Conservation (phyloP, 2,888 invertebrate species). For the Cantharis lateralis region DNA sequence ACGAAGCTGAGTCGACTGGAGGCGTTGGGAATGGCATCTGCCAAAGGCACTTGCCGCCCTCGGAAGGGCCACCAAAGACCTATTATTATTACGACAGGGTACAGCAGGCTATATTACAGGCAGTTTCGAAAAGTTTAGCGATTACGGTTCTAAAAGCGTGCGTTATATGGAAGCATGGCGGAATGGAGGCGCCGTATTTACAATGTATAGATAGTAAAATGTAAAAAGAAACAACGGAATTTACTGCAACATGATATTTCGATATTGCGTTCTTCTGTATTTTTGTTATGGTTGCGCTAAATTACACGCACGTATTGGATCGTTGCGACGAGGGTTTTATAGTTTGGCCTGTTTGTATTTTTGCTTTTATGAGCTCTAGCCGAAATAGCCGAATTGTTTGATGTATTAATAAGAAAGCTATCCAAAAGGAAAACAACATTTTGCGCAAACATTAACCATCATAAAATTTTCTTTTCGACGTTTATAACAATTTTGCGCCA, state of each 20-base stretch:
- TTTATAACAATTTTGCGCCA: background rate
- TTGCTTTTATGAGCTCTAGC: slow-evolving; percentile 12
- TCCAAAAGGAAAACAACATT: background rate
- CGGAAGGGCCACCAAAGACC: slow-evolving; percentile 19
- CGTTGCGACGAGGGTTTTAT: slow-evolving; percentile 16
- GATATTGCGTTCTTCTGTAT: slow-evolving; percentile 39
- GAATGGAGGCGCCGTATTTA: slow-evolving; percentile 26
- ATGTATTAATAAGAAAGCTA: background rate
- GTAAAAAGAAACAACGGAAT: slow-evolving; percentile 38
- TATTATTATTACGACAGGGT: slow-evolving; percentile 28
- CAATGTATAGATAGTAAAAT: slow-evolving; percentile 36
- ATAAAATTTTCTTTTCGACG: background rate
- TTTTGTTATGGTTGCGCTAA: slow-evolving; percentile 36
- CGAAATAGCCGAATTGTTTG: slow-evolving; percentile 10
- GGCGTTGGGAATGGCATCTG: slow-evolving; percentile 29
- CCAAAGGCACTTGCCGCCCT: slow-evolving; percentile 22
- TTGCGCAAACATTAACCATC: background rate
- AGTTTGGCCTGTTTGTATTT: slow-evolving; percentile 13
- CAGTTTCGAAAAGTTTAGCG: background rate
- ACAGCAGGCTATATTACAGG: background rate
- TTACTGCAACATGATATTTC: slow-evolving; percentile 39
- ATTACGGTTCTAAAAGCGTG: background rate
- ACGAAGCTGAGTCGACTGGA: slow-evolving; percentile 27
- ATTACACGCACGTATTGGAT: slow-evolving; percentile 30
- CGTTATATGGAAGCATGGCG: slow-evolving; percentile 4